A percentile compares a stretch with the other conserved stretches of the same genome.
These are phyloP conservation scores for Yponomeuta malinellus DNA, from an alignment of 2,888 invertebrate species.

Conservation along the genomic window DNA sequence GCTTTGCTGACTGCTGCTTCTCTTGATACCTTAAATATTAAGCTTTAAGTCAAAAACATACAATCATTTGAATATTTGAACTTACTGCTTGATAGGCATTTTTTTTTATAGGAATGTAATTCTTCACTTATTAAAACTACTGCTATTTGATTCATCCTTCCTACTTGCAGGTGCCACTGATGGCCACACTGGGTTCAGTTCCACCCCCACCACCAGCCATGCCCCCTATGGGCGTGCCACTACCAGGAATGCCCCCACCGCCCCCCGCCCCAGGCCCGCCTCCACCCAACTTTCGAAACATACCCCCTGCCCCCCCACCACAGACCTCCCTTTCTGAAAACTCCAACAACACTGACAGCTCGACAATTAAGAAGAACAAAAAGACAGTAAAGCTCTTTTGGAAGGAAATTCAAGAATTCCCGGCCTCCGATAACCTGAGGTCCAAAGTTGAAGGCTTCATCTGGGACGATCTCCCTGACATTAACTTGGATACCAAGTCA, in stretches of 20 bases:
- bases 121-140: too few species aligned
- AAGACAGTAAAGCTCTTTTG: conserved; percentile 99
- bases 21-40: too few species aligned
- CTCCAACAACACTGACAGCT: conserved; percentile 59
- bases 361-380: conserved; percentile 87
- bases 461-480: conserved; percentile 93
- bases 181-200: conserved; percentile 79
- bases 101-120: too few species aligned
- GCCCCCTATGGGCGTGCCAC: conserved; percentile 51
- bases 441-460: conserved; percentile 83
- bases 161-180: background rate
- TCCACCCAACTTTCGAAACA: conserved; percentile 59
- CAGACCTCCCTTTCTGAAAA: conserved; percentile 50
- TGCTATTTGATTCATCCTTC: background rate
- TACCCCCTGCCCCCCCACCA: conserved; percentile 55
- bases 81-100: background rate
- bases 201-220: conserved; percentile 86
- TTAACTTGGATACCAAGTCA: conserved; percentile 92
- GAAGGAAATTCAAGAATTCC: conserved; percentile 93
- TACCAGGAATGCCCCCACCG: conserved; percentile 61
- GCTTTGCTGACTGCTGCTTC: too few species aligned
- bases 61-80: background rate
- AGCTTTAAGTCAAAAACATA: too few species aligned
- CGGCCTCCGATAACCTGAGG: conserved; percentile 61
- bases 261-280: conserved; percentile 67